These are phyloP conservation scores for Pantala flavescens DNA, from an alignment of 1,140 invertebrate species.

Conservation along the genomic window DNA sequence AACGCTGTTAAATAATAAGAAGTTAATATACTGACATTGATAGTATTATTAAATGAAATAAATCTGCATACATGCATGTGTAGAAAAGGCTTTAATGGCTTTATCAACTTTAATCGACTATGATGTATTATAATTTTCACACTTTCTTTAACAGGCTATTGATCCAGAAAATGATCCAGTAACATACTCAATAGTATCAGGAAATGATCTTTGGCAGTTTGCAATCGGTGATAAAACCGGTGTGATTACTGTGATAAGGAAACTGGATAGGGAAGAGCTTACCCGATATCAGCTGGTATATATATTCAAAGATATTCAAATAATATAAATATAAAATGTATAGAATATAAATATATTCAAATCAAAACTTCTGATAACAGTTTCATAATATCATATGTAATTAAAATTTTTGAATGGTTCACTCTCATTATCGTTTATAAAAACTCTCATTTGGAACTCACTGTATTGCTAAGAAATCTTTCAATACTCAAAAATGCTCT, in stretches of 20 bases:
- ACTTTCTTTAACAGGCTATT: conserved; percentile 44
- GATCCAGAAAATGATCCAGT: conserved; percentile 84
- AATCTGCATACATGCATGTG: no score
- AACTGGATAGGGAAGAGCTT: conserved; percentile 74
- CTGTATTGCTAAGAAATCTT: no score
- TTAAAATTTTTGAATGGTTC: neutral
- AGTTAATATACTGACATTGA: no score
- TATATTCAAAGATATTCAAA: neutral
- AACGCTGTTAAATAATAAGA: no score
- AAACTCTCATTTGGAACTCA: neutral
- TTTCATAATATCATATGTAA: neutral
- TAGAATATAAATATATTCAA: neutral
- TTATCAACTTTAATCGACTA: no score
- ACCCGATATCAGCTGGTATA: conserved; percentile 70
- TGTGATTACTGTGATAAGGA: conserved; percentile 68
- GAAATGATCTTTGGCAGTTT: conserved; percentile 77
- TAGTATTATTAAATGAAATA: no score
- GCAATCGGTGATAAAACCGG: conserved; percentile 70
- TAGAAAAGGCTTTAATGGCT: no score
- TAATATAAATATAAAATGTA: neutral
- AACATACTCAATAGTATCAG: conserved; percentile 70
- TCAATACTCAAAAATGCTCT: no score
- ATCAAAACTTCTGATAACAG: neutral
- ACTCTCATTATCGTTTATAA: neutral
- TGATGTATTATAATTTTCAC: no score